A percentile compares a stretch with the other conserved stretches of the same genome.
These are phyloP conservation scores for Chrysopilus asiliformis DNA, from an alignment of 2,888 invertebrate species.

Conservation along the genomic window DNA sequence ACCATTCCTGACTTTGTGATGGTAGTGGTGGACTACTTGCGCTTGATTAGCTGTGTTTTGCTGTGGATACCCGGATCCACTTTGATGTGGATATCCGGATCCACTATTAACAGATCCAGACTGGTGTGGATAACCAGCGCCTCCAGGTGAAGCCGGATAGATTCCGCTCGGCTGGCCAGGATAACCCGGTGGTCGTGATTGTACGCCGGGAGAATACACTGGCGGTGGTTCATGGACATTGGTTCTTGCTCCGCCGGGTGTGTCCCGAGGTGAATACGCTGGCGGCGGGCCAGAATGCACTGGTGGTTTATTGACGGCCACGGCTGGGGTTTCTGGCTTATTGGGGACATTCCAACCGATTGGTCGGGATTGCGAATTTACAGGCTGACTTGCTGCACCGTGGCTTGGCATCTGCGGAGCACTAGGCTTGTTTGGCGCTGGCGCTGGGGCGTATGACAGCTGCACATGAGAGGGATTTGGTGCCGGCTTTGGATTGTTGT, in stretches of 20 bases:
- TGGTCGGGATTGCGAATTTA: too few species aligned
- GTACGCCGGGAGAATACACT: conserved; percentile 21
- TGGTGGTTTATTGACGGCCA: conserved; percentile 14
- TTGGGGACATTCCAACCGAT: conserved; percentile 33
- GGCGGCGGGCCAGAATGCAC: conserved; percentile 29
- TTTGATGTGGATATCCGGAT: too few species aligned
- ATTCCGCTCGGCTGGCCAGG: conserved; percentile 6
- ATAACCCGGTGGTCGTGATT: neutral
- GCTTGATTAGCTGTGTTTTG: too few species aligned
- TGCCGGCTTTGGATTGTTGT: too few species aligned
- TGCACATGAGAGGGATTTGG: conserved; percentile 28
- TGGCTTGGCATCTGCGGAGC: conserved; percentile 15
- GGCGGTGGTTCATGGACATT: conserved; percentile 30
- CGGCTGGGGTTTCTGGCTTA: conserved; percentile 15
- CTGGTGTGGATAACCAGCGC: conserved; percentile 3
- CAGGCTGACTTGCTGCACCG: conserved; percentile 11
- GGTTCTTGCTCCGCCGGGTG: conserved; percentile 26
- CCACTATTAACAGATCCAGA: too few species aligned
- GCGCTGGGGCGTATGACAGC: conserved; percentile 24
- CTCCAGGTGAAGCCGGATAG: too few species aligned
- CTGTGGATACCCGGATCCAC: too few species aligned
- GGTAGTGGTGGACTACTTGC: conserved; percentile 5
- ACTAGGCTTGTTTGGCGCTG: conserved; percentile 9
- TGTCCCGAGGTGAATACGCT: conserved; percentile 27
- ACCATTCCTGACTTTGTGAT: conserved; percentile 17